A percentile compares a stretch with the other conserved stretches of the same genome.
Evolutionary conservation across 2,113 vertebrate species (phyloP).

Genomic region (Ictidomys tridecemlineatus): DNA sequence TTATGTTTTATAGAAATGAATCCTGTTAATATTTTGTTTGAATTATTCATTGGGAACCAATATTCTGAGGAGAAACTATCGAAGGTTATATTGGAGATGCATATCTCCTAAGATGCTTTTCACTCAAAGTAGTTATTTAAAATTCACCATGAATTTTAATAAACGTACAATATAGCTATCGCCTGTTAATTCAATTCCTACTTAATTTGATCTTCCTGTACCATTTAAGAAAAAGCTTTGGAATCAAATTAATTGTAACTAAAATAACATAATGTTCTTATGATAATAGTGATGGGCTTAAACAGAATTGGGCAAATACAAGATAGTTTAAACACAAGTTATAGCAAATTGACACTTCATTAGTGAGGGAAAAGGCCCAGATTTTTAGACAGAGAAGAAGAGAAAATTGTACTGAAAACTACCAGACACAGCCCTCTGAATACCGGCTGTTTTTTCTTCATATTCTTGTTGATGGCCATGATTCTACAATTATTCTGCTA

Average conservation of each 20-base stretch:
- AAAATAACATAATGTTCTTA: constrained; percentile 71
- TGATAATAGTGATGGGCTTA: constrained; percentile 53
- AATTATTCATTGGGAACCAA: constrained; percentile 53
- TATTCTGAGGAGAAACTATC: constrained; percentile 53
- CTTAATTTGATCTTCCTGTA: constrained; percentile 65
- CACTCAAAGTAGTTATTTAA: constrained; percentile 63
- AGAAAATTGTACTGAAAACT: constrained; percentile 12
- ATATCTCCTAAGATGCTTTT: constrained; percentile 68
- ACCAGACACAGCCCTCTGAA: not conserved
- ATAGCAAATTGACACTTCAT: constrained; percentile 68
- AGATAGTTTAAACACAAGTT: constrained; percentile 62
- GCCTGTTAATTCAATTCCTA: constrained; percentile 63
- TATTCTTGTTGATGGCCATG: not conserved
- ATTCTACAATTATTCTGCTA: not conserved
- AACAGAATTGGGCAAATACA: constrained; percentile 38
- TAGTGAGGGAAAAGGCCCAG: constrained; percentile 44
- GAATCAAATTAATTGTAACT: constrained; percentile 70
- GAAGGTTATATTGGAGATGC: constrained; percentile 47
- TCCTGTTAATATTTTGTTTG: constrained; percentile 59
- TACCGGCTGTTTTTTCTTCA: not conserved
- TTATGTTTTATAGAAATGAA: constrained; percentile 29
- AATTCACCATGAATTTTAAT: constrained; percentile 78
- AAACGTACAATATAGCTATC: constrained; percentile 37
- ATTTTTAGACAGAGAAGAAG: not conserved
- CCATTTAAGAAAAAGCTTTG: constrained; percentile 63